A percentile compares a stretch with the other conserved stretches of the same genome.
Evolutionary conservation across 1,140 invertebrate genomes (phyloP).

Genomic region (Penaeus chinensis): DNA sequence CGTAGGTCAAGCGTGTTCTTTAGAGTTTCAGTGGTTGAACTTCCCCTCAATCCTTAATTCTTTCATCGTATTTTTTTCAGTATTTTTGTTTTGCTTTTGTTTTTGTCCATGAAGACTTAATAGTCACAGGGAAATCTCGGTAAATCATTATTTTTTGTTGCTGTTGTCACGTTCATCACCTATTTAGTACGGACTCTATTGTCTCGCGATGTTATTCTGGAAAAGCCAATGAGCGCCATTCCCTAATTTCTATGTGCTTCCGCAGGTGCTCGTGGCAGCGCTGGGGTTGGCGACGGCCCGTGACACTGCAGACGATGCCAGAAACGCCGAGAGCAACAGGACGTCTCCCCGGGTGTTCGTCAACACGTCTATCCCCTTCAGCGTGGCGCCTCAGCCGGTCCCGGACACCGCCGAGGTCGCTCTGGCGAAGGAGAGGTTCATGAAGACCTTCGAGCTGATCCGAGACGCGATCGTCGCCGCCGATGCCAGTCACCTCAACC

Average conservation of each 20-base stretch:
- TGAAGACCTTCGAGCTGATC: conserved; percentile 36
- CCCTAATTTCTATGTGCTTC: neutral
- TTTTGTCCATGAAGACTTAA: too few species aligned
- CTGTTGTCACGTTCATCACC: too few species aligned
- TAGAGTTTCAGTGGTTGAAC: too few species aligned
- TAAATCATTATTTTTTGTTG: too few species aligned
- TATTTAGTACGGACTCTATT: too few species aligned
- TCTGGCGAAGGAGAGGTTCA: conserved; percentile 61
- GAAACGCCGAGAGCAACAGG: neutral
- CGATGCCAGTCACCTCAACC: neutral
- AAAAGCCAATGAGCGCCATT: too few species aligned
- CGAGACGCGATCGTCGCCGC: conserved; percentile 4
- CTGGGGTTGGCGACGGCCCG: neutral
- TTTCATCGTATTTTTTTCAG: too few species aligned
- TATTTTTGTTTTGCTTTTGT: too few species aligned
- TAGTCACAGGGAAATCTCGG: too few species aligned
- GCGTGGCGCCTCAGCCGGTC: conserved; percentile 51
- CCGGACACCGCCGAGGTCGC: conserved; percentile 49
- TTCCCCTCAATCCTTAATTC: too few species aligned
- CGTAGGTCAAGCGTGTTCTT: too few species aligned
- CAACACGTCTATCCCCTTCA: conserved; percentile 41
- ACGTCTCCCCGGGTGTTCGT: conserved; percentile 32
- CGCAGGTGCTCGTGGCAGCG: neutral
- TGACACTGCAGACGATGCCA: neutral
- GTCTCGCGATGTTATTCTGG: too few species aligned